Evolutionary conservation across 1,140 invertebrate genomes (phyloP), one percentile per base, ranked within the genome.

Genomic region (Euglossa dilemma): DNA sequence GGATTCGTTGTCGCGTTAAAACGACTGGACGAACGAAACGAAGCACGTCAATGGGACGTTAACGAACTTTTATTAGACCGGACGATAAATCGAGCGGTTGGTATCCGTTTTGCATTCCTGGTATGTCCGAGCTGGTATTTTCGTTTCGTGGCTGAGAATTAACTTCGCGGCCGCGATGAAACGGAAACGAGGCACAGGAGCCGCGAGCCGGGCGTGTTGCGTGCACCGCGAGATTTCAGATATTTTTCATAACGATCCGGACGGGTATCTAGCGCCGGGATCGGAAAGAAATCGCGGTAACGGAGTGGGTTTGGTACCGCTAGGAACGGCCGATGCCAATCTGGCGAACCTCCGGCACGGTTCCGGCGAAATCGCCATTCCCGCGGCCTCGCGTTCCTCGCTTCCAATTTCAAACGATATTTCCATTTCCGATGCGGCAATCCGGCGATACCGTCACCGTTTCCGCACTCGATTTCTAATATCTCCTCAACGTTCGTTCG

Each of bases 241-340:
- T 89, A 89, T 91, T 91, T 87, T 90, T 91, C 90, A 91, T 90
- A 89, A 91, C 81, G 63, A 90, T 91, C 86, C 72, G 71, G 74
- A 59, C 66, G 43, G 66, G 36, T 83, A 87, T 87, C 86, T 80
- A 52, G 56, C 61, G 52, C 25, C 71, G 57, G 57, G 67, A 85
- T 85, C 63, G 83, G 80, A 88, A 85, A 88, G 82, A 89, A 89
- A 83, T 81, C 66, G 74, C 83, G 80, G 57, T 91, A 91, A 90
- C 91, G 91, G 91, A 91, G 88, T 88, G 71, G 80, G 45, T 82
- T 77, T 74, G 57, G 84, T 91, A 91, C 90, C 90, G 91, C 89
- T 91, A 91, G 84, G 54, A 82, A 83, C 83, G 56, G 69, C 72
- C 83, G 86, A 87, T 82, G 87, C 85, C 85, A 87, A 87, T 87